Percentiles rank a stretch among this genome's conserved stretches.
Evolutionary conservation across 2,797 vertebrate genomes (phyloP).

Genomic region (Clarias laeviceps): DNA sequence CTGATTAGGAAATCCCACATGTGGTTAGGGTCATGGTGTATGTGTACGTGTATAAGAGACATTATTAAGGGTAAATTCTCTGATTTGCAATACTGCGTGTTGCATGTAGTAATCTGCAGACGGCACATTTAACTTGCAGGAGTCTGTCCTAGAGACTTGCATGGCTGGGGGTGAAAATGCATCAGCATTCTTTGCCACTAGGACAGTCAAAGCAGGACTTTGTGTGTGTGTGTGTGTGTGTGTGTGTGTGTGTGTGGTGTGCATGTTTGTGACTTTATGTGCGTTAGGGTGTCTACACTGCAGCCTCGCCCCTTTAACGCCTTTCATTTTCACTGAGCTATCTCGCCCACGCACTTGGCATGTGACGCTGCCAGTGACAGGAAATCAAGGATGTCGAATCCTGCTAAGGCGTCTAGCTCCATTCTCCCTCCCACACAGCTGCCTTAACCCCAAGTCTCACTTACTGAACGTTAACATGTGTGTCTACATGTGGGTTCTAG

Average conservation of each 20-base stretch:
- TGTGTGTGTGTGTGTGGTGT: slow-evolving; percentile 13
- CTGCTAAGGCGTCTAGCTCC: slow-evolving; percentile 56
- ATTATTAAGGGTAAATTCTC: background rate
- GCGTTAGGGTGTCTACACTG: slow-evolving; percentile 54
- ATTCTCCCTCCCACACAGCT: slow-evolving; percentile 34
- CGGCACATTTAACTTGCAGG: slow-evolving; percentile 29
- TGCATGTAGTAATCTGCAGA: slow-evolving; percentile 20
- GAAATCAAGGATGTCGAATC: slow-evolving; percentile 75
- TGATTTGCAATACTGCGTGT: slow-evolving; percentile 4
- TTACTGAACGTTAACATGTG: slow-evolving; percentile 24
- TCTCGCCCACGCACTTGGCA: slow-evolving; percentile 72
- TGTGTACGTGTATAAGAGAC: slow-evolving; percentile 7
- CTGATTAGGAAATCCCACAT: background rate
- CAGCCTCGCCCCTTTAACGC: slow-evolving; percentile 73
- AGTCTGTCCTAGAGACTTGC: slow-evolving; percentile 36
- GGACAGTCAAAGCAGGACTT: slow-evolving; percentile 50
- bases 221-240: slow-evolving; percentile 26
- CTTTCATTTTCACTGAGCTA: slow-evolving; percentile 72
- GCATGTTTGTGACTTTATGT: slow-evolving; percentile 35
- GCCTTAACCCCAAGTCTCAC: background rate
- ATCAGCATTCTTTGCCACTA: slow-evolving; percentile 44
- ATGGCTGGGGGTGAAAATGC: slow-evolving; percentile 33
- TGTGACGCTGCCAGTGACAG: slow-evolving; percentile 77
- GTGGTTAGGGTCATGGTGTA: background rate
- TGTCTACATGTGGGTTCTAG: slow-evolving; percentile 9